Conservation (phyloP, 2,797 vertebrate species). For the Knipowitschia caucasica region DNA sequence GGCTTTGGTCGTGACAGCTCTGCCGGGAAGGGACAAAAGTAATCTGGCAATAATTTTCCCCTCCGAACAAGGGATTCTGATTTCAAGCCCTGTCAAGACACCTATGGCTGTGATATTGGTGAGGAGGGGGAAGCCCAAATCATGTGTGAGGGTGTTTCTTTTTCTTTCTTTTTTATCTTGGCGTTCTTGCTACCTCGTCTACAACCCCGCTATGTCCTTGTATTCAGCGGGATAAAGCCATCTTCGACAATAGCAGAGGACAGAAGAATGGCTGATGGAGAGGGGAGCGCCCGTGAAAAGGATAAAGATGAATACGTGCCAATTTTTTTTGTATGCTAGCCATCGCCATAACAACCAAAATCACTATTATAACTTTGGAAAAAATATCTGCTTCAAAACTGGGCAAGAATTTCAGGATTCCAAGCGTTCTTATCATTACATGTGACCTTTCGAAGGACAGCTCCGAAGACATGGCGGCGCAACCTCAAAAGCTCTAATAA, state of each 20-base stretch:
- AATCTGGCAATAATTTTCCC: constrained; percentile 62
- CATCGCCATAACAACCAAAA: constrained; percentile 10
- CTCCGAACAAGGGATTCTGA: constrained; percentile 59
- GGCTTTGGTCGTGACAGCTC: constrained; percentile 34
- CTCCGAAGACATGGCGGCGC: background rate
- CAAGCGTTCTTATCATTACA: constrained; percentile 1
- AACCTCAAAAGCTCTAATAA: background rate
- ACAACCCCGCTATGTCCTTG: constrained; percentile 53
- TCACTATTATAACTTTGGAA: background rate
- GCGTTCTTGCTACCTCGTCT: constrained; percentile 21
- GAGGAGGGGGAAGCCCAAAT: constrained; percentile 37
- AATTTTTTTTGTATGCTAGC: constrained; percentile 30
- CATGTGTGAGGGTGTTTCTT: constrained; percentile 32
- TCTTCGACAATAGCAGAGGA: constrained; percentile 46
- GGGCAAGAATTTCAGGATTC: background rate
- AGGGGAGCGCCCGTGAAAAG: constrained; percentile 35
- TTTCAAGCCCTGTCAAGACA: constrained; percentile 34
- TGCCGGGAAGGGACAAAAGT: constrained; percentile 45
- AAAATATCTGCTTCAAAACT: background rate
- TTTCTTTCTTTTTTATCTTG: too few species aligned
- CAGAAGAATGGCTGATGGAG: constrained; percentile 34
- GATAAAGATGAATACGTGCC: constrained; percentile 25
- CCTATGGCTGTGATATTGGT: constrained; percentile 9
- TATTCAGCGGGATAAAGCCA: constrained; percentile 49
- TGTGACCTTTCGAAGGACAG: constrained; percentile 6